A percentile compares a stretch with the other conserved stretches of the same genome.
Conservation (phyloP, 2,888 invertebrate genomes). For the Nemurella pictetii region DNA sequence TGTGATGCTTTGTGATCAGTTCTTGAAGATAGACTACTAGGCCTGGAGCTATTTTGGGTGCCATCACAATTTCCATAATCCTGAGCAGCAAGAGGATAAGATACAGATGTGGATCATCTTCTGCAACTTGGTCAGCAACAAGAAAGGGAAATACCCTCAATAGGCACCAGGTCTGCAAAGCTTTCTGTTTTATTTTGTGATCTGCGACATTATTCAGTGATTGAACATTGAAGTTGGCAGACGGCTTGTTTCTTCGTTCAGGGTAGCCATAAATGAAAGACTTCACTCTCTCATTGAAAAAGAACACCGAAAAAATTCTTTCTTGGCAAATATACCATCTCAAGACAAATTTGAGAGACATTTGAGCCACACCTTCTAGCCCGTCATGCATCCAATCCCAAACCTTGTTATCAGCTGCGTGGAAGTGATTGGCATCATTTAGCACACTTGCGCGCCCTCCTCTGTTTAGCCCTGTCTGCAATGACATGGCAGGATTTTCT, state of each 20-base stretch:
- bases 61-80: conserved; percentile 44
- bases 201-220: conserved; percentile 36
- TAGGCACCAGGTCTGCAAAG: conserved; percentile 43
- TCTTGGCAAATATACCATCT: conserved; percentile 15
- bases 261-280: no score
- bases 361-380: conserved; percentile 34
- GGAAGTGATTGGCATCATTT: conserved; percentile 7
- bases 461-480: no score
- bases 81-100: conserved; percentile 39
- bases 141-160: conserved; percentile 43
- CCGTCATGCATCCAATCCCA: conserved; percentile 41
- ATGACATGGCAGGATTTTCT: no score
- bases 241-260: conserved; percentile 41
- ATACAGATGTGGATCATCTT: conserved; percentile 40
- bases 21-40: conserved; percentile 36
- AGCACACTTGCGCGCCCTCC: not conserved
- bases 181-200: conserved; percentile 41
- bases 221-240: conserved; percentile 38
- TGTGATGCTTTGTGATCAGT: conserved; percentile 38
- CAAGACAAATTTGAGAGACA: conserved; percentile 39
- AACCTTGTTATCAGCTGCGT: not conserved
- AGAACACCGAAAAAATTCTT: conserved; percentile 3
- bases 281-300: conserved; percentile 38
- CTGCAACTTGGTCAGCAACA: conserved; percentile 39
- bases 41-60: conserved; percentile 7